A percentile compares a stretch with the other conserved stretches of the same genome.
Conservation (phyloP, 2,888 invertebrate species). For the Synanthedon formicaeformis region DNA sequence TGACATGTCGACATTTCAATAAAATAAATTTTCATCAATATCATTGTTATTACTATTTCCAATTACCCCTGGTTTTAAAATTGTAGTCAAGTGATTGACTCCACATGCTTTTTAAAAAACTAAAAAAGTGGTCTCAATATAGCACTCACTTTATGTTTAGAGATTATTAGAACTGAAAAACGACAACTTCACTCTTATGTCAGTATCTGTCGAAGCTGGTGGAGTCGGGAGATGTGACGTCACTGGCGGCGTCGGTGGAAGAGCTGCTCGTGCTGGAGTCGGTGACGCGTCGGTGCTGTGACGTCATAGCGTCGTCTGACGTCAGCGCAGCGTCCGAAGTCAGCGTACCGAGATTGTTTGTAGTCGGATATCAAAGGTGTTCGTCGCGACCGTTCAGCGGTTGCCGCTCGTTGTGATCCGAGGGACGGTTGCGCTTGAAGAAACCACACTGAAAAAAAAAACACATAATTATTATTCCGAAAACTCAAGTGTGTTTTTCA, state of each 20-base stretch:
- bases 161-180: conserved; percentile 20
- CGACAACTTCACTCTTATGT: conserved; percentile 17
- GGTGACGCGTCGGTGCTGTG: conserved; percentile 15
- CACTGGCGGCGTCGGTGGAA: conserved; percentile 49
- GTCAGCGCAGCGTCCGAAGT: conserved; percentile 29
- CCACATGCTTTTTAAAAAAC: conserved; percentile 4
- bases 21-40: too few species aligned
- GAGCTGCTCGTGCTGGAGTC: conserved; percentile 17
- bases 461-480: too few species aligned
- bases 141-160: too few species aligned
- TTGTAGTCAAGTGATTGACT: too few species aligned
- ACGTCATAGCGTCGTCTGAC: conserved; percentile 14
- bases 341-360: conserved; percentile 3
- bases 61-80: too few species aligned
- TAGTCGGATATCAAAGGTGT: conserved; percentile 73
- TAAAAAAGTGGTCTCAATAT: conserved; percentile 1
- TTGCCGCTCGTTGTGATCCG: conserved; percentile 84
- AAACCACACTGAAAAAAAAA: conserved; percentile 81
- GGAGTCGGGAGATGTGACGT: conserved; percentile 59
- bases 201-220: conserved; percentile 56
- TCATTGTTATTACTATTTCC: too few species aligned
- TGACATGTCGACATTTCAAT: too few species aligned
- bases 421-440: conserved; percentile 91
- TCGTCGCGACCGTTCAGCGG: conserved; percentile 87
- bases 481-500: too few species aligned